Evolutionary conservation across 2,113 vertebrate species (phyloP).

Genomic region (Protobothrops flavoviridis): DNA sequence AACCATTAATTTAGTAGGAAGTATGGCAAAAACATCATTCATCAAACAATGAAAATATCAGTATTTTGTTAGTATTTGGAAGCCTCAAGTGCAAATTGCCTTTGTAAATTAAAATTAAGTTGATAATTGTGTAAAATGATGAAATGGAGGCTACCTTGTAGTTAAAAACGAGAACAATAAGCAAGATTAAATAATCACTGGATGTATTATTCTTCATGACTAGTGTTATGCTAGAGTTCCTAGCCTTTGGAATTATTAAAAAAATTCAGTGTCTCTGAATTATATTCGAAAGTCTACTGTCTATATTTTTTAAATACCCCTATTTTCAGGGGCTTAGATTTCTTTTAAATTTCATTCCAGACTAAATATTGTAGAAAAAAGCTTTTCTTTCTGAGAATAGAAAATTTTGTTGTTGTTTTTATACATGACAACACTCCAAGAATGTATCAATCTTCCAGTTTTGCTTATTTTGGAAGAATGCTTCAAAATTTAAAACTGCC

Average conservation of each 20-base stretch:
- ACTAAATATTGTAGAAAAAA: conserved; percentile 44
- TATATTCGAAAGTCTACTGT: conserved; percentile 45
- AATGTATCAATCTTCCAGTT: conserved; percentile 35
- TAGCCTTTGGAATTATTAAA: neutral
- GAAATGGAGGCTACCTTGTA: conserved; percentile 43
- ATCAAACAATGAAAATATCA: neutral
- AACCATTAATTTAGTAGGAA: conserved; percentile 12
- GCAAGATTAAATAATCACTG: conserved; percentile 34
- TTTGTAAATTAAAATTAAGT: conserved; percentile 35
- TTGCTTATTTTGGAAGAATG: conserved; percentile 43
- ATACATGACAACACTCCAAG: conserved; percentile 20
- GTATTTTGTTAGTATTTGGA: conserved; percentile 19
- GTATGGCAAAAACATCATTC: conserved; percentile 3
- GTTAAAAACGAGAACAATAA: conserved; percentile 32
- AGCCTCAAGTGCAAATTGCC: conserved; percentile 30
- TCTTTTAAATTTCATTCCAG: conserved; percentile 52
- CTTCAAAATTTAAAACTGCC: conserved; percentile 46
- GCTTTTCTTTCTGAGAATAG: conserved; percentile 14
- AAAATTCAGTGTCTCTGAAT: conserved; percentile 41
- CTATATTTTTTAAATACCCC: conserved; percentile 59
- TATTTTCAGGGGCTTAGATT: conserved; percentile 63
- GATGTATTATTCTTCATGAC: conserved; percentile 32
- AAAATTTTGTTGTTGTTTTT: neutral
- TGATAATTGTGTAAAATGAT: conserved; percentile 36
- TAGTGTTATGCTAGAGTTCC: conserved; percentile 44